Evolutionary conservation across 53 echinoderm and acorn worm species (phyloP).

Genomic region (Mesocentrotus franciscanus): DNA sequence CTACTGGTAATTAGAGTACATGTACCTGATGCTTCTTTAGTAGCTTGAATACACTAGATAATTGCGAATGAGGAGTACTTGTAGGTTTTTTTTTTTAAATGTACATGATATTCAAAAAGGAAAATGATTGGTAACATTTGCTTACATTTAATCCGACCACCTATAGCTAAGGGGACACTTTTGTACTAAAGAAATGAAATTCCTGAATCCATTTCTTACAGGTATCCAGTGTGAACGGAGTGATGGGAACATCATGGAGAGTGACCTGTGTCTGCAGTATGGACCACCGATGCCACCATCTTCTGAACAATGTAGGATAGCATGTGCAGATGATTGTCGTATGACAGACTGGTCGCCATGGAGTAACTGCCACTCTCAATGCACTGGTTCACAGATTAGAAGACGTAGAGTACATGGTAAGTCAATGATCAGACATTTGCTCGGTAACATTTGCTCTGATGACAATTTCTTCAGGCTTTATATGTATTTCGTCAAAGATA

Average conservation of each 20-base stretch:
- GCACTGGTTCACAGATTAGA: constrained; percentile 73
- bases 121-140: too few relatives aligned
- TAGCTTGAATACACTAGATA: neutral
- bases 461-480: too few relatives aligned
- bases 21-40: neutral
- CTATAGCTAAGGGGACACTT: too few relatives aligned
- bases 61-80: neutral
- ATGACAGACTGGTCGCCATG: constrained; percentile 84
- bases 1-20: too few relatives aligned
- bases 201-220: neutral
- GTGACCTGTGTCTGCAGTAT: constrained; percentile 85
- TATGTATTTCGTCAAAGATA: too few relatives aligned
- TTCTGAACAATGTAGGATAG: constrained; percentile 72
- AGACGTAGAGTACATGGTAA: constrained; percentile 76
- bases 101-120: too few relatives aligned
- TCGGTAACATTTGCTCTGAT: neutral
- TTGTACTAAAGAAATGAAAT: neutral
- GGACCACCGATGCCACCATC: constrained; percentile 74
- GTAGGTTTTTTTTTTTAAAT: neutral
- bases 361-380: constrained; percentile 76
- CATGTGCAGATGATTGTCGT: constrained; percentile 84
- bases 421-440: neutral
- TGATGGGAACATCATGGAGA: constrained; percentile 64
- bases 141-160: too few relatives aligned
- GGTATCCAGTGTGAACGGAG: constrained; percentile 74